Conservation (phyloP, 53 echinoderm and acorn worm species). For the Actinopyga echinites region DNA sequence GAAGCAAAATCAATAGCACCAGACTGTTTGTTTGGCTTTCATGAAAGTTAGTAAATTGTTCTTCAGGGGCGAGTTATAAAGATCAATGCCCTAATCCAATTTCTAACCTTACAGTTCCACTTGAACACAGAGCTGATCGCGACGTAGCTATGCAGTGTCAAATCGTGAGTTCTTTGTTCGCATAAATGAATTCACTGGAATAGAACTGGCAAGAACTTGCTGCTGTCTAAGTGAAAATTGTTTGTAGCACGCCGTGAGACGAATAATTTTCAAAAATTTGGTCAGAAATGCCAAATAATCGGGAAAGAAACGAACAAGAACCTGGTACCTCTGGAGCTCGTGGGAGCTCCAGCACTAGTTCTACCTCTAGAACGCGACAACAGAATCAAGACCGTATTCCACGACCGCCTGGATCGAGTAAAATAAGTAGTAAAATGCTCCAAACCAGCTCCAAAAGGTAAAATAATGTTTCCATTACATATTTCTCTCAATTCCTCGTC, state of each 20-base stretch:
- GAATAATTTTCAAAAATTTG: slow-evolving; percentile 44
- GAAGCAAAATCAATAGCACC: slow-evolving; percentile 9
- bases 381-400: slow-evolving; percentile 42
- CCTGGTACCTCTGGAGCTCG: slow-evolving; percentile 42
- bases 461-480: slow-evolving; percentile 12
- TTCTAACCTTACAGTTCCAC: slow-evolving; percentile 33
- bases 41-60: slow-evolving; percentile 18
- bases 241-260: slow-evolving; percentile 32
- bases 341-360: slow-evolving; percentile 32
- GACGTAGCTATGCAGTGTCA: slow-evolving; percentile 29
- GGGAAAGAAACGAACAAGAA: slow-evolving; percentile 40
- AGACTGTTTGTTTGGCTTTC: neutral
- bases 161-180: slow-evolving; percentile 28
- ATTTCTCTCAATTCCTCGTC: neutral
- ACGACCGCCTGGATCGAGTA: slow-evolving; percentile 40
- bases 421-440: slow-evolving; percentile 52
- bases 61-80: slow-evolving; percentile 19
- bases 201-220: neutral
- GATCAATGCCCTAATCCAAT: slow-evolving; percentile 49
- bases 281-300: slow-evolving; percentile 49
- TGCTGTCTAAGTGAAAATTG: slow-evolving; percentile 8
- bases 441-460: slow-evolving; percentile 97
- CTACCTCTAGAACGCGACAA: slow-evolving; percentile 39
- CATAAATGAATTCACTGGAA: slow-evolving; percentile 16
- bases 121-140: slow-evolving; percentile 15